Percentiles rank a stretch among this genome's conserved stretches.
Conservation (phyloP, 1,140 invertebrate genomes). For the Drosophila guanche region DNA sequence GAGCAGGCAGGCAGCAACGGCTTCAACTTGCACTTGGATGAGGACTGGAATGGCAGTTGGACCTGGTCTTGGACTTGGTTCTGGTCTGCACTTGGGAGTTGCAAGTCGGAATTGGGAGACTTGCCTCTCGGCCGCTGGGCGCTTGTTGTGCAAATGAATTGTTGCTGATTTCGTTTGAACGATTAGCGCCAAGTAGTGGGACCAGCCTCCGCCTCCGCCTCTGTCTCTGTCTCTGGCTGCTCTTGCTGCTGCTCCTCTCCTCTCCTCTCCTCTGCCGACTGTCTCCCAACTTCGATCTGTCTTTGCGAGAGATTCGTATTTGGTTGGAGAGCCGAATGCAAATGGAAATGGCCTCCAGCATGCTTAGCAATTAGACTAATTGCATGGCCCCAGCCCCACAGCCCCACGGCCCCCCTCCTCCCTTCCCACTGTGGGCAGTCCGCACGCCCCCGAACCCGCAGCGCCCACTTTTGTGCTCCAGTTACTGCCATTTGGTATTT, state of each 20-base stretch:
- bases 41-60: conserved; percentile 1
- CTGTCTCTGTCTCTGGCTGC: background rate
- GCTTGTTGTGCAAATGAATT: conserved; percentile 83
- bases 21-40: conserved; percentile 13
- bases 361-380: conserved; percentile 80
- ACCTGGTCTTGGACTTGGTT: conserved; percentile 3
- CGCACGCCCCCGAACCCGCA: too few species aligned
- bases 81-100: conserved; percentile 5
- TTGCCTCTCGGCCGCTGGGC: conserved; percentile 26
- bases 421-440: background rate
- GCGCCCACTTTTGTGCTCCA: background rate
- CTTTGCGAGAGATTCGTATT: conserved; percentile 16
- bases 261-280: background rate
- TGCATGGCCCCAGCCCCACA: conserved; percentile 52
- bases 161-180: conserved; percentile 83
- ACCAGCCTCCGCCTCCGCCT: too few species aligned
- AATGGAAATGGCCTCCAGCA: conserved; percentile 70
- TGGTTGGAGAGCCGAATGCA: conserved; percentile 36
- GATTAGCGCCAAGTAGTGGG: conserved; percentile 68
- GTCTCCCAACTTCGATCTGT: conserved; percentile 22
- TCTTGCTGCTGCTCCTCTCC: background rate
- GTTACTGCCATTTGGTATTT: background rate
- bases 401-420: conserved; percentile 2
- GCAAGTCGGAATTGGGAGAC: background rate
- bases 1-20: conserved; percentile 16